Evolutionary conservation across 2,113 vertebrate genomes (phyloP).

Genomic region (Apistogramma diplotaenia): DNA sequence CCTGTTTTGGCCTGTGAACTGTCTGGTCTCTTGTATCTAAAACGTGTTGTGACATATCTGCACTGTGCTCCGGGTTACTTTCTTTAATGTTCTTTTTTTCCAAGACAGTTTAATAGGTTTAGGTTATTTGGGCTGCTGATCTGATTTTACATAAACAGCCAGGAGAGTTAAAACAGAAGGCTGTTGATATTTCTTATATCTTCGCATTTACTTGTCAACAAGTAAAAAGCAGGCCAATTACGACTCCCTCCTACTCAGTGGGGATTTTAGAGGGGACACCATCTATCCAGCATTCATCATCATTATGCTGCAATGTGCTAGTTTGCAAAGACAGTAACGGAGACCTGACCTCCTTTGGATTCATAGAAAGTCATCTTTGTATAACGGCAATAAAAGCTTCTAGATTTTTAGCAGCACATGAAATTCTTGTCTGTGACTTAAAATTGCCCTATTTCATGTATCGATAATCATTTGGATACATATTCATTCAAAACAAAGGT

Average conservation of each 20-base stretch:
- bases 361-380: not conserved
- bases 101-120: not conserved
- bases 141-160: not conserved
- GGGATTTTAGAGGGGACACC: not conserved
- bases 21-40: not conserved
- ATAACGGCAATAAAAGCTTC: no score
- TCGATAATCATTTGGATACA: no score
- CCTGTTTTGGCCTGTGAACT: slow-evolving; percentile 10
- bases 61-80: not conserved
- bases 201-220: not conserved
- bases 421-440: no score
- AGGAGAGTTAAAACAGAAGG: not conserved
- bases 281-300: no score
- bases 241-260: not conserved
- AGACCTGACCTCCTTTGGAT: not conserved
- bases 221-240: not conserved
- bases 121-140: not conserved
- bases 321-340: no score
- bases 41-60: not conserved
- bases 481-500: no score
- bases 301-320: no score
- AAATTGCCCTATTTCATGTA: no score
- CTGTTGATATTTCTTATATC: not conserved
- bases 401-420: no score
- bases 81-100: not conserved